phyloP scores from a whole-genome alignment of 2,797 vertebrate species.

The Buceros bicornis region DNA sequence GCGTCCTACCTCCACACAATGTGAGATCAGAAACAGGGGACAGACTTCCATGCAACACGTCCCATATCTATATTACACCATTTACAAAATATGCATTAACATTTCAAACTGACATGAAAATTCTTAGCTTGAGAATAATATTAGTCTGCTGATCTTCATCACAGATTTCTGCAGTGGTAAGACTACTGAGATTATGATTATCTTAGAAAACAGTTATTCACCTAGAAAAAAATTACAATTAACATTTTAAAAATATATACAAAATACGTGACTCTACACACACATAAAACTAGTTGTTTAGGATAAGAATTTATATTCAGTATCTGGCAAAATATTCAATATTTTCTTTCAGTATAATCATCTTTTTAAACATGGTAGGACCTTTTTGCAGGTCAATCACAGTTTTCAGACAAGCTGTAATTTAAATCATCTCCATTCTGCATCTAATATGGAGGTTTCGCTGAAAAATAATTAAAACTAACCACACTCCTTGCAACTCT shows the following conservation, averaged over 20 bases:
- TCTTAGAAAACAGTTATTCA: neutral
- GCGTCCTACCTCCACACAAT: neutral
- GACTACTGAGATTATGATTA: neutral
- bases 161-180: neutral
- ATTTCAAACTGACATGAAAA: constrained; percentile 1
- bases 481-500: neutral
- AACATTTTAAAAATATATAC: neutral
- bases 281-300: neutral
- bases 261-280: neutral
- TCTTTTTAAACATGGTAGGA: constrained; percentile 56
- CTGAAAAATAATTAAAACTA: constrained; percentile 67
- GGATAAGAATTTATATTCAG: constrained; percentile 29
- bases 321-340: constrained; percentile 20
- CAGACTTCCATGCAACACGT: neutral
- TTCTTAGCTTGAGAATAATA: neutral
- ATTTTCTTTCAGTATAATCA: constrained; percentile 30
- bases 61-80: neutral
- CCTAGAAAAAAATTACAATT: neutral
- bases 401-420: constrained; percentile 68
- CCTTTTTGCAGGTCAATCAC: constrained; percentile 63
- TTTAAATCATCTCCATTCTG: constrained; percentile 69
- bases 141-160: neutral
- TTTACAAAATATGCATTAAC: neutral
- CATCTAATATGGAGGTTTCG: constrained; percentile 39
- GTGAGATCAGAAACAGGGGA: neutral